These are phyloP conservation scores for Macrocentrus cingulum DNA, from an alignment of 1,140 invertebrate species.

Conservation along the genomic window DNA sequence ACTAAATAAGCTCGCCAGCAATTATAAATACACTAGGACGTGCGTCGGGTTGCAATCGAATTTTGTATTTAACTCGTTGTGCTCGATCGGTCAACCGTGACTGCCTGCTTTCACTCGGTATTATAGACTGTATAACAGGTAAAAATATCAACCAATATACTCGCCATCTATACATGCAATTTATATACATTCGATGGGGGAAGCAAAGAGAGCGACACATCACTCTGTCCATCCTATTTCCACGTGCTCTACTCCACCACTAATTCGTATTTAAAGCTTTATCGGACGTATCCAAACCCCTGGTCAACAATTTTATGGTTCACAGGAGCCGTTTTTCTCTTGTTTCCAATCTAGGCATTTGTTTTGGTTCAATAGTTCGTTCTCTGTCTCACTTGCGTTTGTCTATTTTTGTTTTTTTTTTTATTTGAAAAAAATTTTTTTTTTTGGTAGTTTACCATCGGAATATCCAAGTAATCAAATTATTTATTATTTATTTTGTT, in stretches of 20 bases:
- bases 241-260: constrained; percentile 36
- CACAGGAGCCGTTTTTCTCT: constrained; percentile 38
- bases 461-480: too few relatives aligned
- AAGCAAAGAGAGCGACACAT: constrained; percentile 14
- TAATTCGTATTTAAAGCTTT: constrained; percentile 58
- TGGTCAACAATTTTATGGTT: constrained; percentile 53
- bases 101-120: constrained; percentile 18
- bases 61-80: constrained; percentile 31
- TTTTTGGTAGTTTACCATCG: too few relatives aligned
- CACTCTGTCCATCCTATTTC: constrained; percentile 31
- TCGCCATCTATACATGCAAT: too few relatives aligned
- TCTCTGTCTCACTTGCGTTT: too few relatives aligned
- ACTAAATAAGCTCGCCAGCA: constrained; percentile 26
- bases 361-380: too few relatives aligned
- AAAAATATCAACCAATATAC: constrained; percentile 20
- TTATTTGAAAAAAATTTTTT: too few relatives aligned
- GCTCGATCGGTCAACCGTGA: constrained; percentile 27
- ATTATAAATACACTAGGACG: constrained; percentile 28
- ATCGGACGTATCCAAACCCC: constrained; percentile 44
- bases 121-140: constrained; percentile 11
- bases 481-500: too few relatives aligned
- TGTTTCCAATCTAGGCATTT: constrained; percentile 7
- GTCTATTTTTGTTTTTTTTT: too few relatives aligned
- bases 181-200: constrained; percentile 7
- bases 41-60: constrained; percentile 27